Percentiles rank a stretch among this genome's conserved stretches.
These are phyloP conservation scores for Phocoena phocoena DNA, from an alignment of 2,113 vertebrate species.

Conservation along the genomic window DNA sequence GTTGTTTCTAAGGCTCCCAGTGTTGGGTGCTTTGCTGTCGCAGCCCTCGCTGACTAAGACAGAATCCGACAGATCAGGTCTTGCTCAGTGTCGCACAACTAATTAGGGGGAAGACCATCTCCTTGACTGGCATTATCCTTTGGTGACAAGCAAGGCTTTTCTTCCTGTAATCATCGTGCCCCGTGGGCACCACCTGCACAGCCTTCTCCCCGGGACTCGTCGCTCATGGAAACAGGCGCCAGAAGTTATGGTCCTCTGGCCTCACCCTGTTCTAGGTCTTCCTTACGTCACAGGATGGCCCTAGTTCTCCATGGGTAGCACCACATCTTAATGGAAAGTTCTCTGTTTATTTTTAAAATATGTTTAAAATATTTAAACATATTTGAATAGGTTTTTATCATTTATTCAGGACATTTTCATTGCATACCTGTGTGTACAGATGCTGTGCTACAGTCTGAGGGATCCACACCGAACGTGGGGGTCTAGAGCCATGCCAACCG, in stretches of 20 bases:
- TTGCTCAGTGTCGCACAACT: neutral
- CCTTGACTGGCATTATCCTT: neutral
- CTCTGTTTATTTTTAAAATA: neutral
- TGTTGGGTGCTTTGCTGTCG: neutral
- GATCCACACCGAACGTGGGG: neutral
- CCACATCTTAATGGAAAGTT: neutral
- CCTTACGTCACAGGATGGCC: fast-evolving
- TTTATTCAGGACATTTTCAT: neutral
- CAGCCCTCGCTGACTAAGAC: neutral
- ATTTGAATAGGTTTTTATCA: neutral
- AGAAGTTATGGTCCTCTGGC: neutral
- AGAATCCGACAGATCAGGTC: neutral
- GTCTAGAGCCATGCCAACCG: neutral
- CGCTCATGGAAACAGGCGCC: neutral
- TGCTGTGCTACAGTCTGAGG: neutral
- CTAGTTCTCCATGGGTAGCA: fast-evolving
- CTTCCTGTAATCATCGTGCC: too few species aligned
- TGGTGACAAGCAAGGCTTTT: neutral
- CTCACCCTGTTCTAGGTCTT: neutral
- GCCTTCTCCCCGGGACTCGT: neutral
- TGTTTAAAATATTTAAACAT: neutral
- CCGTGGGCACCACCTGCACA: fast-evolving
- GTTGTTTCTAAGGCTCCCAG: neutral
- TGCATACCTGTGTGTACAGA: neutral
- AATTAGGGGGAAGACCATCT: too few species aligned